These are phyloP conservation scores for Iguana delicatissima DNA, from an alignment of 2,797 vertebrate genomes.

Conservation along the genomic window DNA sequence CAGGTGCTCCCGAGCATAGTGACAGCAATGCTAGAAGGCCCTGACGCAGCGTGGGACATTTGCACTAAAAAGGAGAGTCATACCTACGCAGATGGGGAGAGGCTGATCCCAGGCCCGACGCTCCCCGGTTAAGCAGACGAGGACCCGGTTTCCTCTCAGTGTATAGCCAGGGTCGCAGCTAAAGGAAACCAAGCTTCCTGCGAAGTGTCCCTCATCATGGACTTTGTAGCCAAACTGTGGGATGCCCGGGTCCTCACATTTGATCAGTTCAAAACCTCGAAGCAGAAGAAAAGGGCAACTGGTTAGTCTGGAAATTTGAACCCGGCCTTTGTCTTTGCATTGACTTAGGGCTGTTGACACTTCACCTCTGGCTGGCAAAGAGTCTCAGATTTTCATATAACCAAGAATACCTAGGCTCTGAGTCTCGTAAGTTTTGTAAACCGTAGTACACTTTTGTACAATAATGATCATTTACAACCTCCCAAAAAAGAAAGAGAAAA, in stretches of 20 bases:
- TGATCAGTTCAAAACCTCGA: constrained; percentile 96
- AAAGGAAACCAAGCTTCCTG: constrained; percentile 93
- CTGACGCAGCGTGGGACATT: no score
- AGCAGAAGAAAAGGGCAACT: constrained; percentile 17
- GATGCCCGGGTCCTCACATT: constrained; percentile 94
- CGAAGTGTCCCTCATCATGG: constrained; percentile 95
- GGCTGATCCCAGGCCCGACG: constrained; percentile 94
- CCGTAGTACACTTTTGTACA: not conserved
- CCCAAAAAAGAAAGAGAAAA: no score
- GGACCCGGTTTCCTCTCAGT: constrained; percentile 86
- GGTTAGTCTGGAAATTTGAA: fast-evolving
- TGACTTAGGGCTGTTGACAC: not conserved
- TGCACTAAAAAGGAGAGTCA: constrained; percentile 62
- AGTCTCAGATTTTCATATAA: not conserved
- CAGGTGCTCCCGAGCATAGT: no score
- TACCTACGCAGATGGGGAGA: constrained; percentile 93
- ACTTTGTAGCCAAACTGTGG: constrained; percentile 95
- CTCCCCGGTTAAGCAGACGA: constrained; percentile 93
- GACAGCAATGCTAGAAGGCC: not conserved
- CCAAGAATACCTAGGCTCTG: not conserved
- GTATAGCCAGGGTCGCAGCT: constrained; percentile 94
- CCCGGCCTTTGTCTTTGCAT: not conserved
- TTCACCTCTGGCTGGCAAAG: not conserved
- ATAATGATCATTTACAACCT: not conserved
- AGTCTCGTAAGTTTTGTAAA: not conserved